These are phyloP conservation scores for Deroptyus accipitrinus DNA, from an alignment of 2,113 vertebrate species.

Conservation along the genomic window DNA sequence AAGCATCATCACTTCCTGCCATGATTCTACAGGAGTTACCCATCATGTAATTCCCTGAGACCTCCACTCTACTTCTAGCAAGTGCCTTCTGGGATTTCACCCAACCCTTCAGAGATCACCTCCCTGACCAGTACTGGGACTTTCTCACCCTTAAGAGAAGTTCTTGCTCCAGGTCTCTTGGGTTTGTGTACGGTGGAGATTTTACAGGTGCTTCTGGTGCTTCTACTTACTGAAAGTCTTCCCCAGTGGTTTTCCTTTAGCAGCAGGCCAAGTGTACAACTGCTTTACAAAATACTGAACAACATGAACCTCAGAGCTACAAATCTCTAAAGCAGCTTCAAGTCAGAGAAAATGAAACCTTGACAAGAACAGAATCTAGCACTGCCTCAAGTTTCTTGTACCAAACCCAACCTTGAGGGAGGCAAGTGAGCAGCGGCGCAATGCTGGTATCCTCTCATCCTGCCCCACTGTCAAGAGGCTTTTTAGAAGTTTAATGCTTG, in stretches of 20 bases:
- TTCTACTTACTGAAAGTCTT: neutral
- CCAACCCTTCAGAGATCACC: neutral
- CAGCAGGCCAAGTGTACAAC: conserved; percentile 23
- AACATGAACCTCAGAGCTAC: neutral
- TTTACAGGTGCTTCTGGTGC: conserved; percentile 8
- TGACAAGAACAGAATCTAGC: neutral
- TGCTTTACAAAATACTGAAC: conserved; percentile 42
- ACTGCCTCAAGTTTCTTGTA: neutral
- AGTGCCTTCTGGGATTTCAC: neutral
- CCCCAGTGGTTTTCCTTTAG: neutral
- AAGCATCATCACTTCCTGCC: neutral
- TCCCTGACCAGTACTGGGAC: neutral
- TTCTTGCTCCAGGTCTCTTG: neutral
- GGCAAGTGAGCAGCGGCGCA: neutral
- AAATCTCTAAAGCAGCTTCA: conserved; percentile 33
- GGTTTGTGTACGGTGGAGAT: neutral
- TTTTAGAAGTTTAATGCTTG: neutral
- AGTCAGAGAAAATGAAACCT: conserved; percentile 11
- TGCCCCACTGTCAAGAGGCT: neutral
- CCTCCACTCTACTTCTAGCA: neutral
- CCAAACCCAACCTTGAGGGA: neutral
- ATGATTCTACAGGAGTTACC: neutral
- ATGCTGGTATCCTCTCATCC: neutral
- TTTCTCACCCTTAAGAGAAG: neutral
- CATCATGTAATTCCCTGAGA: neutral